A percentile compares a stretch with the other conserved stretches of the same genome.
Conservation (phyloP, 2,113 vertebrate species). For the Ornithorhynchus anatinus region DNA sequence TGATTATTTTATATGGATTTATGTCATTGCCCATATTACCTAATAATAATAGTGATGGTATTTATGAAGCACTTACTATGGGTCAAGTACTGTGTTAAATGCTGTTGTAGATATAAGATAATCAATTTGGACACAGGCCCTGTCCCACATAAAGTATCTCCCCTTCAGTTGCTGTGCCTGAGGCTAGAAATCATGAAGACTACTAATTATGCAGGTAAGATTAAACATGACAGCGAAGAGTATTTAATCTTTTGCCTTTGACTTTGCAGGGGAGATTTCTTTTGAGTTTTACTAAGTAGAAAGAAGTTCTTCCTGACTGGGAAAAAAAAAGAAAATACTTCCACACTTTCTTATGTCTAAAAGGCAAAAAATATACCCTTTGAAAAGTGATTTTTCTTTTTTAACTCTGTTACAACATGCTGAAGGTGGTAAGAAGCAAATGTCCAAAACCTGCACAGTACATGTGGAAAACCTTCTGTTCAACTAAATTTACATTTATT, state of each 20-base stretch:
- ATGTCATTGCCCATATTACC: too few relatives aligned
- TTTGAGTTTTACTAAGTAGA: background rate
- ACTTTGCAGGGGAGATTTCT: background rate
- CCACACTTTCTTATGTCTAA: too few relatives aligned
- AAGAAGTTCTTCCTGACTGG: background rate
- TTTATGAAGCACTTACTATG: too few relatives aligned
- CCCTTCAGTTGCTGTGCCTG: too few relatives aligned
- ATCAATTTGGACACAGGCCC: too few relatives aligned
- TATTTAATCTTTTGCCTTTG: background rate
- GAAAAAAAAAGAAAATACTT: too few relatives aligned
- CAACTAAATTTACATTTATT: conserved; percentile 29
- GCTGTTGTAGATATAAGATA: too few relatives aligned
- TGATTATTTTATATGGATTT: too few relatives aligned
- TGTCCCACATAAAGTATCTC: too few relatives aligned
- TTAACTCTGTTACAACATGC: conserved; percentile 16
- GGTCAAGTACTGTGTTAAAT: too few relatives aligned
- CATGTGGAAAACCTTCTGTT: conserved; percentile 10
- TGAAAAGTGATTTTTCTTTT: background rate
- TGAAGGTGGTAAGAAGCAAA: background rate
- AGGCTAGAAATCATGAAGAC: background rate
- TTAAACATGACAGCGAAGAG: background rate
- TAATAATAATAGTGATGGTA: too few relatives aligned
- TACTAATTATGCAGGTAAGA: background rate
- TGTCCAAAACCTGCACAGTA: background rate
- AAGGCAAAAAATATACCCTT: background rate